phyloP scores from a whole-genome alignment of 92 coral and sea anemone species.

The Umimayanthus chanpuru region DNA sequence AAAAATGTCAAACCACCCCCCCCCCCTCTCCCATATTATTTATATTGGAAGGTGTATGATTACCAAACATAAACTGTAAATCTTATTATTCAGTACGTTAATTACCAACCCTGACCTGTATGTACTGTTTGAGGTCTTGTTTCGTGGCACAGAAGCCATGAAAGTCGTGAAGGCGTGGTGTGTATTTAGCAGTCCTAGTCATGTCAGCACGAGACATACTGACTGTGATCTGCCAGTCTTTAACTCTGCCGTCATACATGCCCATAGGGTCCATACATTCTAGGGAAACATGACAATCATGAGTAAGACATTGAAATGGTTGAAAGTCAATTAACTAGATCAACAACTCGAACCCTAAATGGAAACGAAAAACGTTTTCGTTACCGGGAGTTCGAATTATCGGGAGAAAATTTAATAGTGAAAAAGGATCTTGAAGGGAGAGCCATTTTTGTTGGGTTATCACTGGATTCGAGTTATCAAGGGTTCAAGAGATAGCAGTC shows the following conservation, averaged over 20 bases:
- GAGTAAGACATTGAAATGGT: too few species aligned
- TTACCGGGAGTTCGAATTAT: too few species aligned
- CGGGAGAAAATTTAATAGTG: too few species aligned
- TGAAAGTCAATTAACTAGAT: neutral
- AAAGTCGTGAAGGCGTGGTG: conserved; percentile 34
- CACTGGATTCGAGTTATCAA: too few species aligned
- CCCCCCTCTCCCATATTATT: too few species aligned
- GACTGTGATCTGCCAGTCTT: conserved; percentile 32
- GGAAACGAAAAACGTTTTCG: neutral
- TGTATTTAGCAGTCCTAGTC: conserved; percentile 23
- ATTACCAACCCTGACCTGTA: conserved; percentile 24
- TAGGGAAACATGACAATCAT: neutral
- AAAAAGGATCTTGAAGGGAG: too few species aligned
- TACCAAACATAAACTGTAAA: too few species aligned
- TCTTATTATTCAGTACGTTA: neutral
- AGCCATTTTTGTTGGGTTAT: too few species aligned
- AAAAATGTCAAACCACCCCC: neutral
- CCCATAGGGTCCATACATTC: conserved; percentile 40
- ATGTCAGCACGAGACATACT: conserved; percentile 13
- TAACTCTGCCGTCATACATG: conserved; percentile 33
- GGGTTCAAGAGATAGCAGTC: too few species aligned
- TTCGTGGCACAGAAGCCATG: conserved; percentile 28
- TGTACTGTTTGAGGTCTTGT: conserved; percentile 37
- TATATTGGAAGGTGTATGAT: too few species aligned
- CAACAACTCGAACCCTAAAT: neutral